Evolutionary conservation across 2,888 invertebrate genomes (phyloP).

Genomic region (Himalopsyche anomala): DNA sequence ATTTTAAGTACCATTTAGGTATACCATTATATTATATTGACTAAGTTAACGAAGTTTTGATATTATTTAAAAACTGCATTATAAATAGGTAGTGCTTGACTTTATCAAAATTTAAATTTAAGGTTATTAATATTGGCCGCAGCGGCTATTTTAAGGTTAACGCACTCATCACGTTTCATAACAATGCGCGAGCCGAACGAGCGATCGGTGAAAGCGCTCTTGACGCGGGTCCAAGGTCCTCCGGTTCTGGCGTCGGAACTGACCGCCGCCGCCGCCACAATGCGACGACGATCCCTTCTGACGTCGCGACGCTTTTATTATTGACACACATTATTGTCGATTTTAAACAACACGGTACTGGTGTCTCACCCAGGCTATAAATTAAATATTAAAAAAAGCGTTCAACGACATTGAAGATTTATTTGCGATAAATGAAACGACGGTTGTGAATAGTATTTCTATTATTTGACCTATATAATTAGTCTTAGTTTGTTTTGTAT

Average conservation of each 20-base stretch:
- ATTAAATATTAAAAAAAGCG: neutral
- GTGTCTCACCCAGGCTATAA: neutral
- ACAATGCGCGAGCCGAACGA: conserved; percentile 6
- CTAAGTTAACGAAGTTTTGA: too few species aligned
- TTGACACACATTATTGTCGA: conserved; percentile 1
- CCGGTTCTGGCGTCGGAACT: conserved; percentile 20
- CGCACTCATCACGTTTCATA: conserved; percentile 48
- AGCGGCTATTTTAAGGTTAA: conserved; percentile 53
- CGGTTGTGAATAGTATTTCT: too few species aligned
- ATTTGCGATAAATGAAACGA: too few species aligned
- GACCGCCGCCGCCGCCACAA: neutral
- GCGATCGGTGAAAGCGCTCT: conserved; percentile 11
- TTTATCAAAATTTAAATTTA: neutral
- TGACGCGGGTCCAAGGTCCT: conserved; percentile 4
- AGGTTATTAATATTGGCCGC: neutral
- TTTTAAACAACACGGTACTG: neutral
- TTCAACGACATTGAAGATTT: too few species aligned
- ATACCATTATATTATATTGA: too few species aligned
- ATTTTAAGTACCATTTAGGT: too few species aligned
- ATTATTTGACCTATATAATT: too few species aligned
- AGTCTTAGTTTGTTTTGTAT: too few species aligned
- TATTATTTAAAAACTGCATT: too few species aligned
- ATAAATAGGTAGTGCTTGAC: too few species aligned
- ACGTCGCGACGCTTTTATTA: neutral
- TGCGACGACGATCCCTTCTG: neutral